Evolutionary conservation across 2,888 invertebrate genomes (phyloP).

Genomic region (Lycaena phlaeas): DNA sequence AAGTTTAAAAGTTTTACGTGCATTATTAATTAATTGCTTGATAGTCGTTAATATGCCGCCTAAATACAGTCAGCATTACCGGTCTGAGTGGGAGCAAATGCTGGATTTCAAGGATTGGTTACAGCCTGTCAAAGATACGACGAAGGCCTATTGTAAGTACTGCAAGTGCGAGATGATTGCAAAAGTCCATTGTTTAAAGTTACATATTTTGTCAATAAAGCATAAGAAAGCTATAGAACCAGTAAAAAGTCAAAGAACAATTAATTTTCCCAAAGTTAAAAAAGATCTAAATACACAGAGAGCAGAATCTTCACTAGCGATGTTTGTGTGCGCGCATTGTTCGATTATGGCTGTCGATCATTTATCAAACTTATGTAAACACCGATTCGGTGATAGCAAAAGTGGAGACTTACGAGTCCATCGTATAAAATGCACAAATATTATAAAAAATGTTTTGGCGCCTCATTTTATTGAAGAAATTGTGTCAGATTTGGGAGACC

Average conservation of each 20-base stretch:
- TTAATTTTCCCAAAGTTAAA: constrained; percentile 11
- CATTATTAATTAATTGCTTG: too few species aligned
- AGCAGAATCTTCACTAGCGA: constrained; percentile 14
- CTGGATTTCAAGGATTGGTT: constrained; percentile 13
- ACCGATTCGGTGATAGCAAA: constrained; percentile 13
- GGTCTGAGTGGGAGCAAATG: constrained; percentile 12
- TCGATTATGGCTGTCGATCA: constrained; percentile 15
- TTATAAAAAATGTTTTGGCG: constrained; percentile 17
- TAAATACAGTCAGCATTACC: constrained; percentile 5
- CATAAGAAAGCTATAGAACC: constrained; percentile 9
- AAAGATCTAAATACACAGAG: constrained; percentile 16
- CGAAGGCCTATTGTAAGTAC: constrained; percentile 14
- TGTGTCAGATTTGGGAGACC: constrained; percentile 12
- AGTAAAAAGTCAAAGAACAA: constrained; percentile 11
- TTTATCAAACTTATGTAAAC: constrained; percentile 15
- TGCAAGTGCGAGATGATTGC: constrained; percentile 14
- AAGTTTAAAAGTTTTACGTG: too few species aligned
- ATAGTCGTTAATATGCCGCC: constrained; percentile 5
- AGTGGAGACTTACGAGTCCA: constrained; percentile 12
- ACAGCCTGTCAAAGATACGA: constrained; percentile 10
- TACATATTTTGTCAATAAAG: constrained; percentile 5
- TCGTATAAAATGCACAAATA: constrained; percentile 17
- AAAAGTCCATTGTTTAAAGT: constrained; percentile 13
- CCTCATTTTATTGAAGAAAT: constrained; percentile 15
- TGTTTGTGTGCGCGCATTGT: constrained; percentile 14